These are phyloP conservation scores for Sparus aurata DNA, from an alignment of 2,797 vertebrate species.

Conservation along the genomic window DNA sequence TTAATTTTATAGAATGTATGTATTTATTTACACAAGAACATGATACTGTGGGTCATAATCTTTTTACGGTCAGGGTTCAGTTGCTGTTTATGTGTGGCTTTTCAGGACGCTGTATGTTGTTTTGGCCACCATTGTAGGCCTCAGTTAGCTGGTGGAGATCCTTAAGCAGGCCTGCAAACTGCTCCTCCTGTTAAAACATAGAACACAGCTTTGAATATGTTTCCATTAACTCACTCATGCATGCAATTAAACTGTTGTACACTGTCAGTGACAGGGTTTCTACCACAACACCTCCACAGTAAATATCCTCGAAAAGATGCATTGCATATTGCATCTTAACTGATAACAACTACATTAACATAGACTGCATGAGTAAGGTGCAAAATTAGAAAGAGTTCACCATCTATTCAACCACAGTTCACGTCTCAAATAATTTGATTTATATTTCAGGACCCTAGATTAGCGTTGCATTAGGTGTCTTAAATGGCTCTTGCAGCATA, in stretches of 20 bases:
- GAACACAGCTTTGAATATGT: slow-evolving; percentile 1
- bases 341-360: not conserved
- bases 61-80: slow-evolving; percentile 44
- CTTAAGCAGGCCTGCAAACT: slow-evolving; percentile 82
- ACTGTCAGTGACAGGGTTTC: not conserved
- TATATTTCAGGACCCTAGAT: too few species aligned
- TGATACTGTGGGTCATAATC: not conserved
- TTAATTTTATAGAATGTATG: not conserved
- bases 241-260: not conserved
- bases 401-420: not conserved
- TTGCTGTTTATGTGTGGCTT: slow-evolving; percentile 61
- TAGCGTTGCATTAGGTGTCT: too few species aligned
- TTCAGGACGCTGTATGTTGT: slow-evolving; percentile 56
- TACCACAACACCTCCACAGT: not conserved
- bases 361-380: too few species aligned
- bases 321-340: slow-evolving; percentile 8
- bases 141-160: slow-evolving; percentile 75
- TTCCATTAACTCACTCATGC: not conserved
- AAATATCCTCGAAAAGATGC: not conserved
- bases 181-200: slow-evolving; percentile 83
- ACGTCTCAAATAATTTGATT: too few species aligned
- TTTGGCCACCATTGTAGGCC: slow-evolving; percentile 48
- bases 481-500: too few species aligned
- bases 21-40: slow-evolving; percentile 16
- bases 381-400: not conserved